phyloP scores from a whole-genome alignment of 2,113 vertebrate species.

The Nothoprocta pentlandii region DNA sequence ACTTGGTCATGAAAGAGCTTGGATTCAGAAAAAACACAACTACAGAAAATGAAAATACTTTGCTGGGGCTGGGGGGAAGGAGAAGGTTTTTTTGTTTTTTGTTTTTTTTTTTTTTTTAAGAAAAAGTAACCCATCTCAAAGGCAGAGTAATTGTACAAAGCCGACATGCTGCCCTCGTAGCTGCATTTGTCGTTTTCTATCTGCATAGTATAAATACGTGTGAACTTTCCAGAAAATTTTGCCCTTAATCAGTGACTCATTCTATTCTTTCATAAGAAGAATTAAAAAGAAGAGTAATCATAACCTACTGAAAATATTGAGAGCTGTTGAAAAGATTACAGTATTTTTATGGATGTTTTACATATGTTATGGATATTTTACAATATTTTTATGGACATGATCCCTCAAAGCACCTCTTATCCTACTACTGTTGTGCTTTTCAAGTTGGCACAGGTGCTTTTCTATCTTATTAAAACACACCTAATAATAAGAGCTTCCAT shows the following conservation, averaged over 20 bases:
- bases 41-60: background rate
- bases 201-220: background rate
- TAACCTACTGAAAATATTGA: background rate
- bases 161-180: background rate
- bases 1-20: background rate
- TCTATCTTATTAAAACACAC: slow-evolving; percentile 70
- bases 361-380: too few species aligned
- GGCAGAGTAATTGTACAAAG: background rate
- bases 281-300: background rate
- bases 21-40: background rate
- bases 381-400: background rate
- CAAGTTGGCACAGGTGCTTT: background rate
- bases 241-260: background rate
- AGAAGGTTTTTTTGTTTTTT: too few species aligned
- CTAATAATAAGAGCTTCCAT: slow-evolving; percentile 99
- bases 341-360: too few species aligned
- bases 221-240: background rate
- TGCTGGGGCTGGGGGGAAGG: rapidly evolving
- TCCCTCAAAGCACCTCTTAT: background rate
- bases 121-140: background rate
- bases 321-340: background rate
- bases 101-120: too few species aligned
- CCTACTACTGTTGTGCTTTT: background rate
- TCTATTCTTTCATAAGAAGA: background rate
- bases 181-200: background rate